Evolutionary conservation across 2,797 vertebrate genomes (phyloP).

Genomic region (Sphenopsis melanotis): DNA sequence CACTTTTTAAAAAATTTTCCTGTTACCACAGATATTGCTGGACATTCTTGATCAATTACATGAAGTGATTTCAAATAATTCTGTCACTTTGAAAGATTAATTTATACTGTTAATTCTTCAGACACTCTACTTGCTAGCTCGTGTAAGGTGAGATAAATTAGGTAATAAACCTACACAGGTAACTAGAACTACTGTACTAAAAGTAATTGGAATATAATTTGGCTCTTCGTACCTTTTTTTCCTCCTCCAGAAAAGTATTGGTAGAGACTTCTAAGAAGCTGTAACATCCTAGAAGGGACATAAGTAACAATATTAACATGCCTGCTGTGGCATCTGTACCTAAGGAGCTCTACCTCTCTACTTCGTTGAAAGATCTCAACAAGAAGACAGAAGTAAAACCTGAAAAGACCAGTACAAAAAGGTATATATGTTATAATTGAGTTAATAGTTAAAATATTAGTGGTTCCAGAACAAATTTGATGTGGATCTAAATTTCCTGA

Average conservation of each 20-base stretch:
- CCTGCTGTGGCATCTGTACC: constrained; percentile 89
- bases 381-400: constrained; percentile 93
- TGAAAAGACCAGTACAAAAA: constrained; percentile 89
- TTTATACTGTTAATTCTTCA: neutral
- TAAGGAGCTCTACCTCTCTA: constrained; percentile 93
- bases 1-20: neutral
- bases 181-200: neutral
- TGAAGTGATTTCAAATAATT: neutral
- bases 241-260: constrained; percentile 25
- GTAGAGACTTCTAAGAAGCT: constrained; percentile 34
- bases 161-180: neutral
- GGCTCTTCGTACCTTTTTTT: neutral
- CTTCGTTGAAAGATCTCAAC: constrained; percentile 93
- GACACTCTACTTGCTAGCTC: neutral
- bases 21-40: neutral
- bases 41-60: neutral
- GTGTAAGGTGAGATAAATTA: neutral
- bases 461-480: neutral
- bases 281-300: constrained; percentile 8
- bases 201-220: neutral
- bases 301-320: constrained; percentile 77
- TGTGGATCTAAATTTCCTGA: neutral
- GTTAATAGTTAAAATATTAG: neutral
- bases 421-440: constrained; percentile 66
- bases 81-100: neutral